Base-by-base conservation (phyloP, 2,888 invertebrate genomes). In the Helicoverpa assulta region DNA sequence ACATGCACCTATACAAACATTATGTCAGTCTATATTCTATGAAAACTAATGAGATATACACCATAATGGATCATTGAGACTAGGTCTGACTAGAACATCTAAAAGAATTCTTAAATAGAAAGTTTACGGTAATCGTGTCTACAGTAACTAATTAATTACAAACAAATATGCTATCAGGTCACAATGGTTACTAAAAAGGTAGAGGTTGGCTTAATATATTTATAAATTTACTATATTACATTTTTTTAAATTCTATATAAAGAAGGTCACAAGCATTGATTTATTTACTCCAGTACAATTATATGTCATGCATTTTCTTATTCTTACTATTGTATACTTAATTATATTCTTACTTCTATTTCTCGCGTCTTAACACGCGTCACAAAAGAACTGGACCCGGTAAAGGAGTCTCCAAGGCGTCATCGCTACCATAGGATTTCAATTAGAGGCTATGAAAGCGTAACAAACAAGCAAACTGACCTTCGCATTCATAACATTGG, bases 101-200 rank as follows among this genome's bases (percentile, higher is more conserved):
- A 54, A 29, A 60, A 47, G n/a, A 47, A 19, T 55, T 51, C 12
- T 5, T 73, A 29, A 19, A 19, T 40, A 40, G 40, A 12, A 40
- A 40, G 40, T 6, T 47, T 29, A 53, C 12, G 26, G 21, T 53
- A 29, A 26, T 52, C 29, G 8, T 29, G 51, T 0, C 29, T 66
- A 64, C 4, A 21, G 43, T 50, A 21, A 51, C 14, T 53, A 57
- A 57, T 62, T 19, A 53, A 58, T 19, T 69, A 73, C 54, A 62
- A 69, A 74, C 66, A 65, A 78, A 73, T 75, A 40, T 73, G 69
- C 81, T 85, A 85, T 63, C 86, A 85, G 85, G 81, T 86, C 85
- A 82, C 86, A 76, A 65, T 73, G 81, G 79, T 78, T 73, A 76
- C 69, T 56, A 60, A 68, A 68, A 76, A 73, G 57, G 62, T 66